Base-by-base conservation (phyloP, 2,797 vertebrate genomes). In the Crocodylus rhombifer region DNA sequence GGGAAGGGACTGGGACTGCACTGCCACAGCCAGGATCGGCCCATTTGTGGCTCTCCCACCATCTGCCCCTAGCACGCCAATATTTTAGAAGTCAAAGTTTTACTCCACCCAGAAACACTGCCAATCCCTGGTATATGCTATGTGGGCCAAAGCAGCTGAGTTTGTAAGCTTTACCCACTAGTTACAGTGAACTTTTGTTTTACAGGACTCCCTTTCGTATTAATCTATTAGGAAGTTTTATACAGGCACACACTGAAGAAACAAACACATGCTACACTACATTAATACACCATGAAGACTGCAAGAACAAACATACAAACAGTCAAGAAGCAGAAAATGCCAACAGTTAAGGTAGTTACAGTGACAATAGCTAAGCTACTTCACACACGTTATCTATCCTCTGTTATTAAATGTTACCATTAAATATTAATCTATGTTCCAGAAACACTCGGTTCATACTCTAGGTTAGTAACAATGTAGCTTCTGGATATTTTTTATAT, bases 371-470 rank as follows among this genome's bases (percentile, higher is more conserved):
- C 28, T 90, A 87, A 60, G 87, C 91, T 28, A 69, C 55, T 88
- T 89, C 5, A 25, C 7, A 73, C 69, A 10, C 51, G 25, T 7
- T 23, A 14, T 73, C 36, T 73, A 42, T 14, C 21, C 12, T 8
- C 36, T 42, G 21, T 42, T 14, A 26, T 73, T 51, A 71, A 14
- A 51, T 51, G 42, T 73, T 1, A 56, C 74, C n/a, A 82, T 67
- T 87, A 86, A 82, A 67, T 86, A 87, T 14, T 87, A 61, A n/a
- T 56, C 87, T 33, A 86, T 91, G 28, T 28, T 87, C 33, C 74
- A 87, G 30, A 67, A 93, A 84, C 21, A 77, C 89, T 77, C 84
- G 64, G 23, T 62, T 2, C 76, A 36, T 25, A 88, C 51, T 71
- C 42, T 88, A 96, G 71, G 3, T 62, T 65, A 86, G 58, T 7